Conservation (phyloP, 2,797 vertebrate species). For the Coluber constrictor region DNA sequence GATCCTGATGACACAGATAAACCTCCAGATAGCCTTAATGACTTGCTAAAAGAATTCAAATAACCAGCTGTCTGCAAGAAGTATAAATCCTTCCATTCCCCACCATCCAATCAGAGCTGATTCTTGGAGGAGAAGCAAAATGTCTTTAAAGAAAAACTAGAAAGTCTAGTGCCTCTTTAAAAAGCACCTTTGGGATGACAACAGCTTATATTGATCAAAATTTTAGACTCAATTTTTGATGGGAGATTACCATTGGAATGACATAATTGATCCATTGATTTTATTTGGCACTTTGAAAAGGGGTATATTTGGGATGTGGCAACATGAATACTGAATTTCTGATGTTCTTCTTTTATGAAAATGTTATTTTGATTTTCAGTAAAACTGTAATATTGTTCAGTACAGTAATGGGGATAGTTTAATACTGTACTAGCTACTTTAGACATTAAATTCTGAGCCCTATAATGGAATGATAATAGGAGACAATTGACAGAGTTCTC, state of each 20-base stretch:
- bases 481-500: constrained; percentile 6
- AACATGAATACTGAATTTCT: constrained; percentile 61
- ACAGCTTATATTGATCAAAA: too few relatives aligned
- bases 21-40: too few relatives aligned
- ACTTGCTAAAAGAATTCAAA: too few relatives aligned
- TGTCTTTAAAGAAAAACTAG: too few relatives aligned
- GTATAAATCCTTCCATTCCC: too few relatives aligned
- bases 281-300: constrained; percentile 28
- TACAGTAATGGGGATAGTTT: constrained; percentile 20
- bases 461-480: constrained; percentile 7
- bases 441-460: not conserved
- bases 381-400: constrained; percentile 40
- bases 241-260: constrained; percentile 16
- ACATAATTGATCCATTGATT: constrained; percentile 39
- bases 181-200: too few relatives aligned
- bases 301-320: constrained; percentile 16
- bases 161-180: too few relatives aligned
- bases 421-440: constrained; percentile 34
- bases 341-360: constrained; percentile 42
- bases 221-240: not conserved
- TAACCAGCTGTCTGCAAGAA: too few relatives aligned
- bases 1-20: too few relatives aligned
- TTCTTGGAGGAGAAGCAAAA: too few relatives aligned
- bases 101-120: too few relatives aligned
- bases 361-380: constrained; percentile 37